Evolutionary conservation across 2,888 invertebrate species (phyloP), one percentile per base, ranked within the genome.

Genomic region (Chalcis sispes): DNA sequence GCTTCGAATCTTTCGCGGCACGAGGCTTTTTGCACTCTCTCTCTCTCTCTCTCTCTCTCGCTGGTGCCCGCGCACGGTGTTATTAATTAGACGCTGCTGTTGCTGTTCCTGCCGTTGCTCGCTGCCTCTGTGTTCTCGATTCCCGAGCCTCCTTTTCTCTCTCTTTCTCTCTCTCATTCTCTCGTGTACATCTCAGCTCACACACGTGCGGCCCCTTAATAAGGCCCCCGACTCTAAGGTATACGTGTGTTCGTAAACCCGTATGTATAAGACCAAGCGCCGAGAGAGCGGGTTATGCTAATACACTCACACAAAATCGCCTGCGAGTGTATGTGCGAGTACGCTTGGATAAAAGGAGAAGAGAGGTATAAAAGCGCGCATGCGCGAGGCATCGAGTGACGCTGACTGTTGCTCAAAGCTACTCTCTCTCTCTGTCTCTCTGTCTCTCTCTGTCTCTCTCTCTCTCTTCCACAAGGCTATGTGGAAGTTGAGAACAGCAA

Each of bases 241-340:
- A n/a, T n/a, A n/a, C n/a, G n/a, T n/a, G n/a, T n/a, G n/a, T n/a
- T n/a, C n/a, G n/a, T n/a, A n/a, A n/a, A n/a, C n/a, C n/a, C n/a
- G n/a, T n/a, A n/a, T n/a, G n/a, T n/a, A n/a, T n/a, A n/a, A n/a
- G n/a, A n/a, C n/a, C n/a, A n/a, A n/a, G n/a, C n/a, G 10, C 23
- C 69, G 42, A 32, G 71, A 27, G 52, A 69, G 69, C 74, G 48
- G 62, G 74, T 69, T 69, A 75, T 75, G 69, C 74, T 64, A 75
- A 75, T 75, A 52, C 56, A 20, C 23, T 3, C 7, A 8, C 42
- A 25, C 27, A 36, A n/a, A 1, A n/a, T 18, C 46, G 42, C 46
- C 1, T 18, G 67, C 8, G 23, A 27, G 58, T 1, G 58, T 42
- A 1, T 46, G 42, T 46, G 42, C 27, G 58, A 29, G 54, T 18